These are phyloP conservation scores for Oxyruncus cristatus DNA, from an alignment of 2,113 vertebrate species.

Conservation along the genomic window DNA sequence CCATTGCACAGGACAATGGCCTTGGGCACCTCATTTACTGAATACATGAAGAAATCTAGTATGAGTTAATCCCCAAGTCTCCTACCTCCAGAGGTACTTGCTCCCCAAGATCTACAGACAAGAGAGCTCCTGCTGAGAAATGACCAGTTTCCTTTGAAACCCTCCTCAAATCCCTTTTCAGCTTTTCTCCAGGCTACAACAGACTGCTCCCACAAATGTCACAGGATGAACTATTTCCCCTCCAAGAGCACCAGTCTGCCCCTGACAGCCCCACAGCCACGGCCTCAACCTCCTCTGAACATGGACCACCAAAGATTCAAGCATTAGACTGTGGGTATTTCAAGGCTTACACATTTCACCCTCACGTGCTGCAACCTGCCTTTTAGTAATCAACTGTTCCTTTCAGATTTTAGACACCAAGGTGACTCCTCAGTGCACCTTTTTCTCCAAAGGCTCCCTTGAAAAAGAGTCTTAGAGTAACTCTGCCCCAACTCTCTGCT, in stretches of 20 bases:
- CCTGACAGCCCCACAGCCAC: accelerated
- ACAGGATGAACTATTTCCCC: neutral
- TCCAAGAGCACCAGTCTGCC: neutral
- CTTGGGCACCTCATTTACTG: neutral
- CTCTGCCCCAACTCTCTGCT: neutral
- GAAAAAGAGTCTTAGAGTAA: neutral
- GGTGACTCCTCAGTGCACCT: neutral
- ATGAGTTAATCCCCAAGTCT: neutral
- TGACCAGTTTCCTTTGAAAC: neutral
- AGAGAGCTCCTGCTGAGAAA: neutral
- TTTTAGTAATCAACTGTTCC: neutral
- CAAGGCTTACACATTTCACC: neutral
- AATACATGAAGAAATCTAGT: neutral
- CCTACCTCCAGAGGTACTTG: neutral
- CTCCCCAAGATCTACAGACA: neutral
- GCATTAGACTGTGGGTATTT: neutral
- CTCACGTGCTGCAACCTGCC: neutral
- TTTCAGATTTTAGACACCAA: neutral
- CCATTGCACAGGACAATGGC: neutral
- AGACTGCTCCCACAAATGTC: neutral
- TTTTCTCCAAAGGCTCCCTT: neutral
- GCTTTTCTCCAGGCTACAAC: neutral
- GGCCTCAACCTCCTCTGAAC: neutral
- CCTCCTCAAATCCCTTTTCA: neutral
- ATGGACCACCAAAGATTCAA: neutral